These are phyloP conservation scores for Galerucella pusilla DNA, from an alignment of 2,888 invertebrate species.

Conservation along the genomic window DNA sequence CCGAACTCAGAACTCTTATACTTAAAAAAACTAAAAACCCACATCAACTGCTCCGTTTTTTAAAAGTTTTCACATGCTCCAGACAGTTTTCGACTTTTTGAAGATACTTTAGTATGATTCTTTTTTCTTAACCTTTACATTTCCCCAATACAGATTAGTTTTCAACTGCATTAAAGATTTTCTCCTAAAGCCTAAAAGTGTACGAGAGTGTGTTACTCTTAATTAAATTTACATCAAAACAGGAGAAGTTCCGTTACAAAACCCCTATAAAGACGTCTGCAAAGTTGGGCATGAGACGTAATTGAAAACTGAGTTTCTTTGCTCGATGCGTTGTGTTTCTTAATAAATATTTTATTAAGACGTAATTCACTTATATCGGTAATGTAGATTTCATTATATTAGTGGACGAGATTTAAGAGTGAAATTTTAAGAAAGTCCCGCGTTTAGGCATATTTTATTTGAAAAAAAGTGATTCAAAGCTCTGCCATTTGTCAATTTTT, in stretches of 20 bases:
- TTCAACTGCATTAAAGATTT: constrained; percentile 38
- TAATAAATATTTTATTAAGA: constrained; percentile 7
- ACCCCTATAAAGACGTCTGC: constrained; percentile 52
- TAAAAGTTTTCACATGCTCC: no score
- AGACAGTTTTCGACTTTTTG: no score
- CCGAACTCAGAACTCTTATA: no score
- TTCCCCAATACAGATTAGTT: constrained; percentile 38
- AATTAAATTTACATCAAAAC: constrained; percentile 36
- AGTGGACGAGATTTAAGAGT: no score
- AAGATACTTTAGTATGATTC: no score
- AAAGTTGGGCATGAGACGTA: constrained; percentile 42
- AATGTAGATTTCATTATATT: not conserved
- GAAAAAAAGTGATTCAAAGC: no score
- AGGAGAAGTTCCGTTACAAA: constrained; percentile 42
- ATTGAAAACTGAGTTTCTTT: constrained; percentile 43
- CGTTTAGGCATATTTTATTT: no score
- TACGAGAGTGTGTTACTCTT: constrained; percentile 34
- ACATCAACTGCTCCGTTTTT: no score
- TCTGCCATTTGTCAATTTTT: no score
- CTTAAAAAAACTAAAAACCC: no score
- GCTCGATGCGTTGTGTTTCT: constrained; percentile 5
- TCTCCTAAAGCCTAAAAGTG: not conserved
- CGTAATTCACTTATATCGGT: not conserved
- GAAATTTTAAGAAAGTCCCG: no score
- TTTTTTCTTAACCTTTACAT: no score